Percentiles rank a stretch among this genome's conserved stretches.
Evolutionary conservation across 2,797 vertebrate species (phyloP).

Genomic region (Sebastes ruberrimus): DNA sequence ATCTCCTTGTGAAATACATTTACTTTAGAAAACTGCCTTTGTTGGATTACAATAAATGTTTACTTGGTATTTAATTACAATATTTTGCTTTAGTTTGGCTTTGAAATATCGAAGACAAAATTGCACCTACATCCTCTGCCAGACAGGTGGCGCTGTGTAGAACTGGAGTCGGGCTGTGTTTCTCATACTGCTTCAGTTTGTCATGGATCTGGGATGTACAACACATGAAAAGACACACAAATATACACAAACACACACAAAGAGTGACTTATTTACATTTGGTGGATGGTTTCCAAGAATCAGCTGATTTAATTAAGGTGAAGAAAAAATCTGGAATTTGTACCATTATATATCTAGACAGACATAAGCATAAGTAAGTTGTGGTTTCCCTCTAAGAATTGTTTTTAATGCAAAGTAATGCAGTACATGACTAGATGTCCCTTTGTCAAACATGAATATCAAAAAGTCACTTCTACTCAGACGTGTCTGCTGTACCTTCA

Average conservation of each 20-base stretch:
- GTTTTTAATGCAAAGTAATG: neutral
- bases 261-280: neutral
- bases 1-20: neutral
- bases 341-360: neutral
- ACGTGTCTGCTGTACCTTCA: slow-evolving; percentile 84
- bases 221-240: neutral
- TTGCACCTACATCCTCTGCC: slow-evolving; percentile 89
- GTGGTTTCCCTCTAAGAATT: neutral
- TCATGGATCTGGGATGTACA: slow-evolving; percentile 89
- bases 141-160: slow-evolving; percentile 90
- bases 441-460: neutral
- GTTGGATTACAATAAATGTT: neutral
- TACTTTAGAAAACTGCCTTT: neutral
- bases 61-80: neutral
- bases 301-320: neutral
- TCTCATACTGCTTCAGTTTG: slow-evolving; percentile 90
- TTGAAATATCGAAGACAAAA: neutral
- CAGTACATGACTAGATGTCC: neutral
- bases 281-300: neutral
- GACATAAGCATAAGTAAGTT: neutral
- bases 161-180: slow-evolving; percentile 89
- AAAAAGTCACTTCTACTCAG: neutral
- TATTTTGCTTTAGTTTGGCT: neutral
- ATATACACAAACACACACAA: neutral
- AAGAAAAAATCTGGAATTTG: neutral